phyloP scores from a whole-genome alignment of 2,113 vertebrate species.

The Rhizomys pruinosus region DNA sequence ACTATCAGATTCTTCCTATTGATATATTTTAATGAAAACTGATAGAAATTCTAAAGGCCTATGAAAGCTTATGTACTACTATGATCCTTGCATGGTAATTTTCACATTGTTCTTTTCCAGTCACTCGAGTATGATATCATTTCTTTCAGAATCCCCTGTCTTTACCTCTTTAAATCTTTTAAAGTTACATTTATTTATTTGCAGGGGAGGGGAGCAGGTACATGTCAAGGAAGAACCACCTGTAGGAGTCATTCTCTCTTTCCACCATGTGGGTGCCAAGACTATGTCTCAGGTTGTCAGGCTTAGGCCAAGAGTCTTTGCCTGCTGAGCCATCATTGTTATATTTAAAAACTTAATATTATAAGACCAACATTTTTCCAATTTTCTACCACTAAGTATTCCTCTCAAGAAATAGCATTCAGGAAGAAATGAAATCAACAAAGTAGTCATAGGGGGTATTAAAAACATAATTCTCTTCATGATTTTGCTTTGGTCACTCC shows the following conservation, averaged over 20 bases:
- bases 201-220: no score
- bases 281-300: background rate
- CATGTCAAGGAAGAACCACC: background rate
- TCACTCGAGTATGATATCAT: no score
- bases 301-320: background rate
- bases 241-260: background rate
- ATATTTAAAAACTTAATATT: background rate
- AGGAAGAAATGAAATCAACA: background rate
- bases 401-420: background rate
- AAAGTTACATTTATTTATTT: no score
- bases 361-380: constrained; percentile 1
- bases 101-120: no score
- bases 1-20: no score
- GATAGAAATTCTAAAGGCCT: no score
- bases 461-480: background rate
- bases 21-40: no score
- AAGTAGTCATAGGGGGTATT: background rate
- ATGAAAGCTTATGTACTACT: no score
- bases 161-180: no score
- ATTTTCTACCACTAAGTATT: background rate
- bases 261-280: background rate
- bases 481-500: background rate
- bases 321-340: background rate
- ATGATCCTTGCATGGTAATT: no score
- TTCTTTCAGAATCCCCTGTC: no score